Evolutionary conservation across 2,888 invertebrate species (phyloP).

Genomic region (Diogma glabrata): DNA sequence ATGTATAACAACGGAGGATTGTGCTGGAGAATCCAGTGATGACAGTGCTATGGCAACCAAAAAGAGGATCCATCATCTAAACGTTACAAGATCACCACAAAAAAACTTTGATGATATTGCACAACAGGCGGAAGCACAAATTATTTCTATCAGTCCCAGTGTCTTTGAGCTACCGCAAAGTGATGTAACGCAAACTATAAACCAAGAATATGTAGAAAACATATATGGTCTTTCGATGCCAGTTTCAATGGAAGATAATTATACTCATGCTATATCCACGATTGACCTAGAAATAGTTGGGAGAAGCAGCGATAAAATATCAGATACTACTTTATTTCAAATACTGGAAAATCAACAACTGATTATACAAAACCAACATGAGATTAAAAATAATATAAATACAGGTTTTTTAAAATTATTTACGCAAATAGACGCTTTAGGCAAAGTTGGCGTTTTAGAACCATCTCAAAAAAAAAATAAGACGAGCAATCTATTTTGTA

Average conservation of each 20-base stretch:
- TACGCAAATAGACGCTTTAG: neutral
- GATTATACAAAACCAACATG: neutral
- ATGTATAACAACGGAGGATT: neutral
- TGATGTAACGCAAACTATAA: neutral
- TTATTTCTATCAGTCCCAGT: neutral
- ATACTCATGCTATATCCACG: too few species aligned
- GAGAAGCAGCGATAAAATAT: neutral
- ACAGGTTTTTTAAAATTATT: neutral
- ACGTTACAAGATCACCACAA: neutral
- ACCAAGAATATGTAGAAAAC: neutral
- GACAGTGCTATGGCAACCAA: neutral
- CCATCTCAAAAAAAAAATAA: neutral
- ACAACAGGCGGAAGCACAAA: neutral
- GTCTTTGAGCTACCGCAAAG: neutral
- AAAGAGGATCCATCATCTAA: neutral
- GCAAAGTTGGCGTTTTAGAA: neutral
- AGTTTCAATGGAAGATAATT: neutral
- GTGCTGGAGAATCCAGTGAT: neutral
- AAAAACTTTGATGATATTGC: neutral
- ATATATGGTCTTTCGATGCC: neutral
- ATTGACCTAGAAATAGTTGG: too few species aligned
- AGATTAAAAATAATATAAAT: neutral
- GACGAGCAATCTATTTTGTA: neutral
- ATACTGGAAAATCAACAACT: neutral
- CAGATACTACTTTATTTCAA: neutral